phyloP scores from a whole-genome alignment of 2,113 vertebrate species.

The Corvus moneduloides region DNA sequence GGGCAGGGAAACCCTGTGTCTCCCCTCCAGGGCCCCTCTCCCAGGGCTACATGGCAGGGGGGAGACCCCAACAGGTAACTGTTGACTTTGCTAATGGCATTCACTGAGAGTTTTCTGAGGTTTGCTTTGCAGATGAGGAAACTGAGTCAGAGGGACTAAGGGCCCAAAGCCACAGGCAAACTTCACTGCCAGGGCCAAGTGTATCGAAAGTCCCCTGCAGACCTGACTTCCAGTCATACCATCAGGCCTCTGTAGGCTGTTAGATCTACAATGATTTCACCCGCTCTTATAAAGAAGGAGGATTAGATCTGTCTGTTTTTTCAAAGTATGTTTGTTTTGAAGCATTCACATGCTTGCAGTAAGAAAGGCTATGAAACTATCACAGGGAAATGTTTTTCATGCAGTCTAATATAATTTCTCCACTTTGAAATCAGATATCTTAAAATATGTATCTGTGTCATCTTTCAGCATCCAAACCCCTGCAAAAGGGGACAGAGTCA shows the following conservation, averaged over 20 bases:
- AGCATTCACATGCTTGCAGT: background rate
- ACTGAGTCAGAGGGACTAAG: background rate
- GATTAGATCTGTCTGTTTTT: constrained; percentile 7
- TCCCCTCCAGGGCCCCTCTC: too few relatives aligned
- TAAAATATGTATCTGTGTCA: background rate
- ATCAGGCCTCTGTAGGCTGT: background rate
- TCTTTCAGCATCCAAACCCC: constrained; percentile 5
- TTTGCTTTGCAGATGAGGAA: background rate
- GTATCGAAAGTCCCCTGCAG: background rate
- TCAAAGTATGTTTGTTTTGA: background rate
- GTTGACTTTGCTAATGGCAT: background rate
- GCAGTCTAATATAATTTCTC: background rate
- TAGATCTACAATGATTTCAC: background rate
- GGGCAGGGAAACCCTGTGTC: too few relatives aligned
- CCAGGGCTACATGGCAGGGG: too few relatives aligned
- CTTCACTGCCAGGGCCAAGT: background rate
- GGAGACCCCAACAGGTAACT: background rate
- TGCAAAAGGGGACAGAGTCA: background rate
- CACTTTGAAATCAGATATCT: background rate
- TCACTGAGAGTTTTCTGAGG: background rate
- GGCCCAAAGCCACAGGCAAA: background rate
- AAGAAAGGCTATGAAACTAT: background rate
- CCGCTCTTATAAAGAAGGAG: background rate
- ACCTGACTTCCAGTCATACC: background rate
- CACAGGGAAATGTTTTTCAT: background rate